phyloP scores from a whole-genome alignment of 92 coral and sea anemone species.

The Porites cylindrica region DNA sequence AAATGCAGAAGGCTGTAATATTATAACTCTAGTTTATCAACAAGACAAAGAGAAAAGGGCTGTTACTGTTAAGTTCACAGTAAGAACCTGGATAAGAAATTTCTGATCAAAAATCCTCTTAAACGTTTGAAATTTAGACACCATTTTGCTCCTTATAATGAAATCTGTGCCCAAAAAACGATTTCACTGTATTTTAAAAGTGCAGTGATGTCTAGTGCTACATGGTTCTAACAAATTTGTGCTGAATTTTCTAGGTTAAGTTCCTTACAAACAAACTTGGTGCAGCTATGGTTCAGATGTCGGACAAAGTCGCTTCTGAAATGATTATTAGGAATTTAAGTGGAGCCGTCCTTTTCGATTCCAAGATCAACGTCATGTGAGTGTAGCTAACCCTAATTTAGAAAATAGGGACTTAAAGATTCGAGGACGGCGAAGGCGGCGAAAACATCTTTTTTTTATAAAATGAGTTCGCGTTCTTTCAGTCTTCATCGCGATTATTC shows the following conservation, averaged over 20 bases:
- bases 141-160: background rate
- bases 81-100: background rate
- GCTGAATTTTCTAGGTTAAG: slow-evolving; percentile 73
- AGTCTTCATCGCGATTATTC: no score
- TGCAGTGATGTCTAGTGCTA: background rate
- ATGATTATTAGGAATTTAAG: slow-evolving; percentile 97
- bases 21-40: no score
- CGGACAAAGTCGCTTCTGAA: slow-evolving; percentile 98
- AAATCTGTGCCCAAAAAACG: background rate
- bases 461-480: no score
- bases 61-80: background rate
- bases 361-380: slow-evolving; percentile 97
- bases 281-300: slow-evolving; percentile 99
- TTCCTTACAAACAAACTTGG: slow-evolving; percentile 98
- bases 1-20: no score
- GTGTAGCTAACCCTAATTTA: slow-evolving; percentile 13
- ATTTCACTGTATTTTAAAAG: background rate
- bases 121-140: background rate
- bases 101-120: background rate
- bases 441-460: no score
- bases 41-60: no score
- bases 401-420: background rate
- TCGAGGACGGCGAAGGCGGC: no score
- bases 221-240: background rate
- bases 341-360: slow-evolving; percentile 93